phyloP scores from a whole-genome alignment of 1,140 invertebrate species.

The Trichonephila inaurata region DNA sequence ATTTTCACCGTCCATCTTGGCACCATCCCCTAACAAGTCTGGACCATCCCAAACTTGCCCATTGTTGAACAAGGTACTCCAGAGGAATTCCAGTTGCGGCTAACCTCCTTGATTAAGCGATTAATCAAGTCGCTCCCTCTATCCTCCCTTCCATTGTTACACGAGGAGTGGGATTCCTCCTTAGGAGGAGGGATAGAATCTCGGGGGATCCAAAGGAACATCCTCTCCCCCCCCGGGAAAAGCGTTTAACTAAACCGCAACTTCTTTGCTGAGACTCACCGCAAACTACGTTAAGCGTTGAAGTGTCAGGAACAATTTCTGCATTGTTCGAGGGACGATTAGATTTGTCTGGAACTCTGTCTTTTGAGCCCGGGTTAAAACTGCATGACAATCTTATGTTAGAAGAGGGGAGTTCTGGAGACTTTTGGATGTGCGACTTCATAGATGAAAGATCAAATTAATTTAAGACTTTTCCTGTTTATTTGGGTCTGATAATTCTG shows the following conservation, averaged over 20 bases:
- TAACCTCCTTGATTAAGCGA: conserved; percentile 54
- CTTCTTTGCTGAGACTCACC: conserved; percentile 26
- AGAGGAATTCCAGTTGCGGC: conserved; percentile 50
- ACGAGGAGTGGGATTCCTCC: not conserved
- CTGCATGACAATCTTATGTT: too few species aligned
- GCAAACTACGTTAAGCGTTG: conserved; percentile 36
- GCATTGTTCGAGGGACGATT: not conserved
- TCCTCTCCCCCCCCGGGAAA: not conserved
- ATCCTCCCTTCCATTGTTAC: not conserved
- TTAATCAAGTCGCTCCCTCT: conserved; percentile 21
- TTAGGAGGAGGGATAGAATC: not conserved
- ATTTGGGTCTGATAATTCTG: too few species aligned
- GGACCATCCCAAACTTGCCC: conserved; percentile 17
- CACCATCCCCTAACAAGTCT: conserved; percentile 14
- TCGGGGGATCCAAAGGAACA: conserved; percentile 15
- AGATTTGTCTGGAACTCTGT: not conserved
- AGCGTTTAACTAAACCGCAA: conserved; percentile 28
- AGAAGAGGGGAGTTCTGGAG: too few species aligned
- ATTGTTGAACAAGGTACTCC: conserved; percentile 34
- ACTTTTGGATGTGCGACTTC: too few species aligned
- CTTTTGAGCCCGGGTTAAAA: not conserved
- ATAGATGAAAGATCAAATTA: too few species aligned
- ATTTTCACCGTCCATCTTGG: conserved; percentile 24
- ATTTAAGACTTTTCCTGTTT: too few species aligned
- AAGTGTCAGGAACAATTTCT: conserved; percentile 34